A percentile compares a stretch with the other conserved stretches of the same genome.
Conservation (phyloP, 2,113 vertebrate species). For the Oplegnathus fasciatus region DNA sequence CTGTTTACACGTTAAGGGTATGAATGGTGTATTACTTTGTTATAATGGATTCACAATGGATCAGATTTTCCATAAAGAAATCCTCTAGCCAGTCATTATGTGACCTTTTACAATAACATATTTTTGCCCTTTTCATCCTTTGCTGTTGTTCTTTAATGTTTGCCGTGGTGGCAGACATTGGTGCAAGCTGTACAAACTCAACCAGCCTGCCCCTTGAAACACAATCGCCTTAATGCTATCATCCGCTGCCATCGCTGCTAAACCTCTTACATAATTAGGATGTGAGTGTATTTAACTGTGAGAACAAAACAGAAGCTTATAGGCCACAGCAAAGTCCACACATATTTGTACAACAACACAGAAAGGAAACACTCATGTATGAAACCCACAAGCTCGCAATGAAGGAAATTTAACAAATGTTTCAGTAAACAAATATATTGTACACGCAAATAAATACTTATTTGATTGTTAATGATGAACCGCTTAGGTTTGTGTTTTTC, state of each 20-base stretch:
- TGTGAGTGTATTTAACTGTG: slow-evolving; percentile 43
- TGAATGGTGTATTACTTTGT: slow-evolving; percentile 5
- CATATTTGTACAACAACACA: not conserved
- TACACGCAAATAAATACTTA: not conserved
- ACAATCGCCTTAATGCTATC: slow-evolving; percentile 51
- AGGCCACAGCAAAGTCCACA: slow-evolving; percentile 2
- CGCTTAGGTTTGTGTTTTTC: not conserved
- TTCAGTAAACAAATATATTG: not conserved
- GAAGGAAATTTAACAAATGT: not conserved
- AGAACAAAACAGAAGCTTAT: slow-evolving; percentile 13
- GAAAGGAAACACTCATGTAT: not conserved
- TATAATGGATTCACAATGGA: not conserved
- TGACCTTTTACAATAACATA: not conserved
- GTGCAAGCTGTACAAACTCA: slow-evolving; percentile 6
- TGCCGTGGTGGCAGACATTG: not conserved
- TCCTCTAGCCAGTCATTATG: not conserved
- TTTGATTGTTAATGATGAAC: not conserved
- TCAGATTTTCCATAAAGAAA: not conserved
- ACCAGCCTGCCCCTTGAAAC: slow-evolving; percentile 27
- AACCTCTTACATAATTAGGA: slow-evolving; percentile 58
- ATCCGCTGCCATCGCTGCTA: slow-evolving; percentile 43
- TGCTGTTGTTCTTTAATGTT: slow-evolving; percentile 12
- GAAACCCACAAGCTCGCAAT: not conserved
- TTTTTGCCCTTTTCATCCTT: not conserved
- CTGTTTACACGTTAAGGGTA: not conserved